Evolutionary conservation across 1,140 invertebrate species (phyloP), one percentile per base, ranked within the genome.

Genomic region (Panonychus citri): DNA sequence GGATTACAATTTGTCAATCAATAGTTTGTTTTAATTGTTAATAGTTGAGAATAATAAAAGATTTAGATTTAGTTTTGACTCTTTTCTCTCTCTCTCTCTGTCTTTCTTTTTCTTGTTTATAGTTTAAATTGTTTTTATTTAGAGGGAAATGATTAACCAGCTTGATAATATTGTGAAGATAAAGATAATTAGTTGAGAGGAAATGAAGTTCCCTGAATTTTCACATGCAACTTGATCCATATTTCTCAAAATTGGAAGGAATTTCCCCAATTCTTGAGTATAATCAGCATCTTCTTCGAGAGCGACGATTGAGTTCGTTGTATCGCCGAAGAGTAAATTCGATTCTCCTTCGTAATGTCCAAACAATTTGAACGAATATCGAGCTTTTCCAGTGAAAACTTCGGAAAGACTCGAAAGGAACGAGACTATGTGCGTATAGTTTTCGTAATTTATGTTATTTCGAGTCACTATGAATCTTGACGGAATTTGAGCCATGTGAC

Each of bases 271-370:
- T 43, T 55, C 48, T 40, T 59, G 28, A 21, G 21, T 19, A 39
- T 57, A 56, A 40, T 42, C 30, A 27, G 54, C 28, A 13, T 57
- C 53, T 15, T 43, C n/a, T 8, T 34, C 57, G 13, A 60, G 10
- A 15, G 57, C 37, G 19, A n/a, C 51, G 1, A 60, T 51, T 8
- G 19, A 21, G 21, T 21, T 27, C 3, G 53, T 56, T 19, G 3
- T 27, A 46, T 61, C 59, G 12, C 24, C 26, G 28, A 61, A 61
- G 5, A 61, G 39, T 21, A 60, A 28, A 55, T 61, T 59, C 10
- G 53, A 34, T 28, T 48, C n/a, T 49, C 55, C 55, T 15, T 60
- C 40, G 26, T 61, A 60, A 28, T 15, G 28, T 8, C 59, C 58
- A 30, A 60, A 61, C 21, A 61, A 25, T 39, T 40, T 28, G 37